Evolutionary conservation across 37 sponge, comb jelly and placozoan species (phyloP).

Genomic region (Petrosia ficiformis): DNA sequence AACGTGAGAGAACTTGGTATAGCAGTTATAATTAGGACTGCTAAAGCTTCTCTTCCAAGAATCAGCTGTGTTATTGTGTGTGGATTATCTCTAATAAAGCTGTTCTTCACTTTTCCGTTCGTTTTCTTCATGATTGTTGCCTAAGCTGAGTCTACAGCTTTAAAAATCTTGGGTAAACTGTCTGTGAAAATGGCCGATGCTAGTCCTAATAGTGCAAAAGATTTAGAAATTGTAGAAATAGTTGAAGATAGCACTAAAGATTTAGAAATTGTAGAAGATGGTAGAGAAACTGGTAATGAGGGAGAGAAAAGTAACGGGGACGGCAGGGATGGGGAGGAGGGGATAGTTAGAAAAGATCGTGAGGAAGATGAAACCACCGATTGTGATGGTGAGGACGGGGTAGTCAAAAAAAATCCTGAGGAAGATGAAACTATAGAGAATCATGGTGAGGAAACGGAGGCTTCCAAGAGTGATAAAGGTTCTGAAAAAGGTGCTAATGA

Average conservation of each 20-base stretch:
- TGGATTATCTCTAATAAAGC: not conserved
- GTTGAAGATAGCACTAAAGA: not conserved
- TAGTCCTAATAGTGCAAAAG: not conserved
- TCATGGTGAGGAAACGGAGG: not conserved
- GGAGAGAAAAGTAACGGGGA: not conserved
- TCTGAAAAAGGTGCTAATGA: not conserved
- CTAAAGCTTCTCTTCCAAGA: no score
- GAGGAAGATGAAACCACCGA: not conserved
- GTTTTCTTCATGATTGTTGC: not conserved
- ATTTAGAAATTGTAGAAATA: not conserved
- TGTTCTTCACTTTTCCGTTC: not conserved
- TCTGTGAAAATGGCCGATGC: slow-evolving; percentile 8
- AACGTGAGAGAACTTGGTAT: no score
- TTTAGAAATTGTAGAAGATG: not conserved
- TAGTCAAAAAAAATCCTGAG: not conserved
- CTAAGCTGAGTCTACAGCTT: no score
- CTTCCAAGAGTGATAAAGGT: not conserved
- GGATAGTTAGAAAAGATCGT: not conserved
- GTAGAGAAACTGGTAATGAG: not conserved
- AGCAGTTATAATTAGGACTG: no score
- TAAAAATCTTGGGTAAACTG: no score
- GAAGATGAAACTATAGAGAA: not conserved
- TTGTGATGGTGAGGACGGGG: not conserved
- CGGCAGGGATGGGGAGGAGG: not conserved
- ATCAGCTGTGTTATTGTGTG: no score